Evolutionary conservation across 2,888 invertebrate genomes (phyloP).

Genomic region (Leptinotarsa tumamoca): DNA sequence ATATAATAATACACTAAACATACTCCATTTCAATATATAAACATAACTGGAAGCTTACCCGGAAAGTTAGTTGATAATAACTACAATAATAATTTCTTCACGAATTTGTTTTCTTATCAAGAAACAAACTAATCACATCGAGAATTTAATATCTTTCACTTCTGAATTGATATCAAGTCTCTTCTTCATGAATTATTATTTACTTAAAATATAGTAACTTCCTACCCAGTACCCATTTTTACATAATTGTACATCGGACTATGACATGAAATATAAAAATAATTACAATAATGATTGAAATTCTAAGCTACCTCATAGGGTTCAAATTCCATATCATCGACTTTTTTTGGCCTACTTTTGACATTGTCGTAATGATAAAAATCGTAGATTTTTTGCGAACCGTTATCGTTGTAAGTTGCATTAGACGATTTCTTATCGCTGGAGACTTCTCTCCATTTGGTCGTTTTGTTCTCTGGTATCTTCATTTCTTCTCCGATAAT

Average conservation of each 20-base stretch:
- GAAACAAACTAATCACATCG: too few species aligned
- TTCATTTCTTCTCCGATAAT: conserved; percentile 69
- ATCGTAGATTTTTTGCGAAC: conserved; percentile 54
- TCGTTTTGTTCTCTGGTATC: conserved; percentile 59
- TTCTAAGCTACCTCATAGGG: conserved; percentile 63
- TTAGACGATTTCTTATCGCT: conserved; percentile 52
- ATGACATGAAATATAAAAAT: neutral
- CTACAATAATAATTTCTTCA: neutral
- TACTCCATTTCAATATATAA: neutral
- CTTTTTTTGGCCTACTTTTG: conserved; percentile 72
- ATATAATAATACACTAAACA: neutral
- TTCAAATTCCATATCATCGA: conserved; percentile 88
- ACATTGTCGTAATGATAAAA: conserved; percentile 69
- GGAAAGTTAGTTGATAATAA: neutral
- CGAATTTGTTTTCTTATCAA: too few species aligned
- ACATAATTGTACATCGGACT: conserved; percentile 1
- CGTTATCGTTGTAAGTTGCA: conserved; percentile 53
- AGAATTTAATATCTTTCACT: too few species aligned
- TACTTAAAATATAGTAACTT: neutral
- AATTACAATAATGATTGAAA: conserved; percentile 6
- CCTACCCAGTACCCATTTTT: conserved; percentile 14
- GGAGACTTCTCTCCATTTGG: conserved; percentile 57
- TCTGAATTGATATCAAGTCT: too few species aligned
- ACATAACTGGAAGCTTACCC: neutral
- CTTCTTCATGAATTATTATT: neutral